Conservation (phyloP, 2,797 vertebrate genomes). For the Diglossa cyanea region DNA sequence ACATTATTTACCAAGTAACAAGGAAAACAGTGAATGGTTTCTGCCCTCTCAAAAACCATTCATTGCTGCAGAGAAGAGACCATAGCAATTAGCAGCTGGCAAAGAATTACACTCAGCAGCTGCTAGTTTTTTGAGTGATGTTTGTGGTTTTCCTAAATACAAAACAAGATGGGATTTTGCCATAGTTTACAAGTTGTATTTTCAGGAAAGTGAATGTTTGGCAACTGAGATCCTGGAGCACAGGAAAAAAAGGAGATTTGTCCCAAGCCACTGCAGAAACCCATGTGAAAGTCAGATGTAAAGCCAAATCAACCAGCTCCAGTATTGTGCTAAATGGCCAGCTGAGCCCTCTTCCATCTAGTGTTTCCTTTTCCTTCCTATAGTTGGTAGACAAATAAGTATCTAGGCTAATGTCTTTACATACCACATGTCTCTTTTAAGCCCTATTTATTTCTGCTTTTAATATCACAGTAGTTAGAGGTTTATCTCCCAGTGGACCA, state of each 20-base stretch:
- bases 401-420: neutral
- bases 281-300: neutral
- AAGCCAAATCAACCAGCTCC: neutral
- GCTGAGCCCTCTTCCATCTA: neutral
- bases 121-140: neutral
- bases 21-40: neutral
- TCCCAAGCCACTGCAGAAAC: neutral
- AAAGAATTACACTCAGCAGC: neutral
- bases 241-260: neutral
- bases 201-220: neutral
- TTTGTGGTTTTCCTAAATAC: conserved; percentile 7
- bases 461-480: neutral
- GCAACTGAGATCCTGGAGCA: neutral
- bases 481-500: neutral
- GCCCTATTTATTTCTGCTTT: neutral
- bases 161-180: neutral
- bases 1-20: neutral
- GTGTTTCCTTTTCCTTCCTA: neutral
- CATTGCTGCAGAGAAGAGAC: neutral
- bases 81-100: conserved; percentile 14
- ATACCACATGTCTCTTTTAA: neutral
- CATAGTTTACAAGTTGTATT: neutral
- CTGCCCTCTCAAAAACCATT: neutral
- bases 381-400: neutral
- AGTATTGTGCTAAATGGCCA: neutral